phyloP scores from a whole-genome alignment of 2,797 vertebrate species.

The Falco peregrinus region DNA sequence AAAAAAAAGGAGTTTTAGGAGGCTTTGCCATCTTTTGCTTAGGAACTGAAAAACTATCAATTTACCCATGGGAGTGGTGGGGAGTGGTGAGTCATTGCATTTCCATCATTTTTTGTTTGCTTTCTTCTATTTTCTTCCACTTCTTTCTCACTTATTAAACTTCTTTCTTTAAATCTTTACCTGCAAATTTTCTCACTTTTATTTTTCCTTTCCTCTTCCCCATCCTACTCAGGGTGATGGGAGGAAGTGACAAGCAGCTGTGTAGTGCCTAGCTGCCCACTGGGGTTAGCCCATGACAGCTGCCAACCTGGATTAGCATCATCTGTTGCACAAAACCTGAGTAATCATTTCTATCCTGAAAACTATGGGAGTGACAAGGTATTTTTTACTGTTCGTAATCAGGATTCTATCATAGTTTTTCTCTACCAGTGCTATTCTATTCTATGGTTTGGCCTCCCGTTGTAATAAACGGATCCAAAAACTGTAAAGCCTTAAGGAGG shows the following conservation, averaged over 20 bases:
- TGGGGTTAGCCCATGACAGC: neutral
- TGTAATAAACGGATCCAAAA: neutral
- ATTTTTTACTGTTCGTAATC: neutral
- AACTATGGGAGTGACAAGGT: neutral
- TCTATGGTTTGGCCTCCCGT: neutral
- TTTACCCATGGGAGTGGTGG: neutral
- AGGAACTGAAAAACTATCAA: fast-evolving
- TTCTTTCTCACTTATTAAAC: neutral
- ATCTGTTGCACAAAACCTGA: neutral
- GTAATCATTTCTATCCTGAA: neutral
- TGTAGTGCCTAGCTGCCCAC: neutral
- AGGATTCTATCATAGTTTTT: neutral
- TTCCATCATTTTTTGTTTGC: neutral
- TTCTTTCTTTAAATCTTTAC: too few species aligned
- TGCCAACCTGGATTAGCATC: neutral
- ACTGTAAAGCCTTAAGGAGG: neutral
- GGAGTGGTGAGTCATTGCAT: neutral
- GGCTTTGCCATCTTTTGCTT: neutral
- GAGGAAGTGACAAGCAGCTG: neutral
- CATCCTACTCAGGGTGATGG: neutral
- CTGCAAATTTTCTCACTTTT: neutral
- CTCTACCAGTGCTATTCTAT: neutral
- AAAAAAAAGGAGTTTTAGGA: neutral
- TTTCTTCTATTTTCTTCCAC: neutral
- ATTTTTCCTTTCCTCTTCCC: neutral